phyloP scores from a whole-genome alignment of 1,140 invertebrate species.

The Bombus polaris region DNA sequence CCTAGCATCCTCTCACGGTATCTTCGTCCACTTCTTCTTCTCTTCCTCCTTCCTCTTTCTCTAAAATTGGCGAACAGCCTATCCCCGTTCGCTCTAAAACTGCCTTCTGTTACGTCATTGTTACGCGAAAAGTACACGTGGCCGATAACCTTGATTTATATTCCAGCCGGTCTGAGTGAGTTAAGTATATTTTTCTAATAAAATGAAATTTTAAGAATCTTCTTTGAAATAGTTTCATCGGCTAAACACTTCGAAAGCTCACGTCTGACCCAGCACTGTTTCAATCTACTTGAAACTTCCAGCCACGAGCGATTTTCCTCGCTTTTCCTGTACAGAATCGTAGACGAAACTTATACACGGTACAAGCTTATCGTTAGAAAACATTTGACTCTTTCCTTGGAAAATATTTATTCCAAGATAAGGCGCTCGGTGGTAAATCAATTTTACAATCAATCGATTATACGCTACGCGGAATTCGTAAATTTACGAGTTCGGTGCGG shows the following conservation, averaged over 20 bases:
- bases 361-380: too few relatives aligned
- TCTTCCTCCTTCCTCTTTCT: not conserved
- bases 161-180: fast-evolving
- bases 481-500: too few relatives aligned
- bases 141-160: not conserved
- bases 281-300: not conserved
- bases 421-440: too few relatives aligned
- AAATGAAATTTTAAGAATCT: not conserved
- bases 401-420: too few relatives aligned
- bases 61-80: not conserved
- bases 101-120: not conserved
- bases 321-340: too few relatives aligned
- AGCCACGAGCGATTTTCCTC: too few relatives aligned
- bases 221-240: not conserved
- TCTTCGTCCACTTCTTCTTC: not conserved
- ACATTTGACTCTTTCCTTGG: too few relatives aligned
- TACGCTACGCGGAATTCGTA: too few relatives aligned
- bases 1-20: constrained; percentile 7
- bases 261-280: not conserved
- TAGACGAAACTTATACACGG: too few relatives aligned
- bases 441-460: too few relatives aligned
- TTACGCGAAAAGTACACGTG: not conserved
- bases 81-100: not conserved
- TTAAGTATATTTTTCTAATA: not conserved
- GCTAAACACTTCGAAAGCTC: not conserved